phyloP scores from a whole-genome alignment of 37 sponge, comb jelly and placozoan genomes.

The Tethya wilhelma region DNA sequence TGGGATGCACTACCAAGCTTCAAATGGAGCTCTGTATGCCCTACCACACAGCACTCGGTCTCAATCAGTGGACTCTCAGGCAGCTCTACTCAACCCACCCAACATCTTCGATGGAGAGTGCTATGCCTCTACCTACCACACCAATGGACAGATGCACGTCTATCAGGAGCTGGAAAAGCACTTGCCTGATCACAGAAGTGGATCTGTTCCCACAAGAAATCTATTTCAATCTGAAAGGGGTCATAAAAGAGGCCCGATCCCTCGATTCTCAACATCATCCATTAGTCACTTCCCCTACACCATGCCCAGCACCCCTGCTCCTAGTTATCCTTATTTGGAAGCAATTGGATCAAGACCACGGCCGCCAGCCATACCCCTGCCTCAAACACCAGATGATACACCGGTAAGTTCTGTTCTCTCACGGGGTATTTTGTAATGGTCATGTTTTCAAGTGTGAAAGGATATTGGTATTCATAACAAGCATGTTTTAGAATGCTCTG shows the following conservation, averaged over 20 bases:
- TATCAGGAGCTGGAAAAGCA: constrained; percentile 39
- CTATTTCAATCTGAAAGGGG: not conserved
- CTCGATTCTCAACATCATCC: not conserved
- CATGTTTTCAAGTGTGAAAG: too few relatives aligned
- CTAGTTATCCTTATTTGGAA: constrained; percentile 7
- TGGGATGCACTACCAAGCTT: constrained; percentile 15
- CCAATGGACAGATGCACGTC: constrained; percentile 17
- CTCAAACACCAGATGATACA: not conserved
- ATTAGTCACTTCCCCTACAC: not conserved
- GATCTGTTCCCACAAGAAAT: too few relatives aligned
- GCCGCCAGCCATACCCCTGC: not conserved
- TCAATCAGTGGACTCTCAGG: not conserved
- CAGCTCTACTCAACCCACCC: not conserved
- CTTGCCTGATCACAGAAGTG: not conserved
- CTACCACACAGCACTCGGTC: not conserved
- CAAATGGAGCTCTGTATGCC: constrained; percentile 23
- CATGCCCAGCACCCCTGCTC: not conserved
- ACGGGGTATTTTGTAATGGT: not conserved
- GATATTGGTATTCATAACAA: too few relatives aligned
- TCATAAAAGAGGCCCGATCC: not conserved
- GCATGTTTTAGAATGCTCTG: too few relatives aligned
- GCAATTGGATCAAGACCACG: not conserved
- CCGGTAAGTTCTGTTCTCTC: not conserved
- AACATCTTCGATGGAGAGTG: constrained; percentile 2
- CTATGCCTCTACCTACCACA: constrained; percentile 44